Evolutionary conservation across 2,888 invertebrate species (phyloP).

Genomic region (Acanthosepion pharaonis): DNA sequence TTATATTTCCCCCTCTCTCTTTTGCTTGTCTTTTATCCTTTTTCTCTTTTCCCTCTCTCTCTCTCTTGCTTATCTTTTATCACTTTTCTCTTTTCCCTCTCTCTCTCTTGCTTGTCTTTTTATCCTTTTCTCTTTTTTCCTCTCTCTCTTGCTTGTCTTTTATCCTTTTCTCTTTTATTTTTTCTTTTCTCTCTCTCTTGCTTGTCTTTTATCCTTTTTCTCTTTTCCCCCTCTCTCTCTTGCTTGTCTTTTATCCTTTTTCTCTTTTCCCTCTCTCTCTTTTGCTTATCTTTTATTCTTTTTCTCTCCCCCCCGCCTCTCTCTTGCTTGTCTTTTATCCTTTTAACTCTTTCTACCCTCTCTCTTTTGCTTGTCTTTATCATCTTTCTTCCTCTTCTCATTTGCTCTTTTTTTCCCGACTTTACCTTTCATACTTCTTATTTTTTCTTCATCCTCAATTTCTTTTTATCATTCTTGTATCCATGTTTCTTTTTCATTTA

Average conservation of each 20-base stretch:
- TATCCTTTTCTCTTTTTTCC: neutral
- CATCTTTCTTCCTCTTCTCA: neutral
- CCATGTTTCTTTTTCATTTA: neutral
- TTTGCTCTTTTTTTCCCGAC: too few species aligned
- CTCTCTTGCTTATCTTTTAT: neutral
- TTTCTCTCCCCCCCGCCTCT: neutral
- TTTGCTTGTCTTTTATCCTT: neutral
- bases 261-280: neutral
- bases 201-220: neutral
- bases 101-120: neutral
- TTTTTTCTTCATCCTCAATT: neutral
- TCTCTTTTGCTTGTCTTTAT: neutral
- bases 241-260: neutral
- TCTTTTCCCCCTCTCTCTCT: neutral
- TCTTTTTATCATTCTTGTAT: neutral
- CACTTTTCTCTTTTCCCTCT: rapidly evolving
- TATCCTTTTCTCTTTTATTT: too few species aligned
- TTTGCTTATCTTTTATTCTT: neutral
- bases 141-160: neutral
- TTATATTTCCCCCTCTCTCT: neutral
- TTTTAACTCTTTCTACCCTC: too few species aligned
- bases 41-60: neutral
- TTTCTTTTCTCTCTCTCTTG: neutral
- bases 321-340: neutral
- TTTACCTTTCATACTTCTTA: neutral